These are phyloP conservation scores for Dascillus cervinus DNA, from an alignment of 2,888 invertebrate genomes.

Conservation along the genomic window DNA sequence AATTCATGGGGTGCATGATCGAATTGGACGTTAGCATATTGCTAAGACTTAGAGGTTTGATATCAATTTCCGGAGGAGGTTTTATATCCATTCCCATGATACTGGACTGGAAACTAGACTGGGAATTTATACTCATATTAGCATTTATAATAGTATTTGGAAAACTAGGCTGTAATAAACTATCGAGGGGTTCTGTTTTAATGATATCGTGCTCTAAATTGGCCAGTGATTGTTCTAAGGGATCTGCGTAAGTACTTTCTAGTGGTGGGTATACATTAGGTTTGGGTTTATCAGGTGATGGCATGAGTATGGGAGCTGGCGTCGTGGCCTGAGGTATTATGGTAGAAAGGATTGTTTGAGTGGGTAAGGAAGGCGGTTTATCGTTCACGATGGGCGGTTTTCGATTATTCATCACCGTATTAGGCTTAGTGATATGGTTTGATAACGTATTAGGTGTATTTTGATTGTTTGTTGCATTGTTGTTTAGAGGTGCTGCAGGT, in stretches of 20 bases:
- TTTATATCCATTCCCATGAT: slow-evolving; percentile 30
- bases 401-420: slow-evolving; percentile 20
- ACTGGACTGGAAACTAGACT: too few relatives aligned
- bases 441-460: slow-evolving; percentile 18
- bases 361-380: slow-evolving; percentile 22
- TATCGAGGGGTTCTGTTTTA: slow-evolving; percentile 46
- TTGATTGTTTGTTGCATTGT: too few relatives aligned
- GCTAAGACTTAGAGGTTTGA: slow-evolving; percentile 25
- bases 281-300: slow-evolving; percentile 32
- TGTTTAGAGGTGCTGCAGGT: too few relatives aligned
- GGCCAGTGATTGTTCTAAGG: slow-evolving; percentile 63
- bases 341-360: slow-evolving; percentile 31
- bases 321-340: slow-evolving; percentile 41
- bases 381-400: slow-evolving; percentile 28
- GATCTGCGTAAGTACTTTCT: slow-evolving; percentile 49
- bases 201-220: slow-evolving; percentile 56
- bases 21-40: slow-evolving; percentile 24
- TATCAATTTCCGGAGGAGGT: slow-evolving; percentile 26
- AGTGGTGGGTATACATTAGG: slow-evolving; percentile 35
- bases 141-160: slow-evolving; percentile 27
- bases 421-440: slow-evolving; percentile 14
- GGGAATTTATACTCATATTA: slow-evolving; percentile 24
- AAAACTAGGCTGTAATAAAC: slow-evolving; percentile 25
- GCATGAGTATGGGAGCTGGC: slow-evolving; percentile 16
- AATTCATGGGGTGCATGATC: slow-evolving; percentile 23